Evolutionary conservation across 2,797 vertebrate species (phyloP).

Genomic region (Knipowitschia caucasica): DNA sequence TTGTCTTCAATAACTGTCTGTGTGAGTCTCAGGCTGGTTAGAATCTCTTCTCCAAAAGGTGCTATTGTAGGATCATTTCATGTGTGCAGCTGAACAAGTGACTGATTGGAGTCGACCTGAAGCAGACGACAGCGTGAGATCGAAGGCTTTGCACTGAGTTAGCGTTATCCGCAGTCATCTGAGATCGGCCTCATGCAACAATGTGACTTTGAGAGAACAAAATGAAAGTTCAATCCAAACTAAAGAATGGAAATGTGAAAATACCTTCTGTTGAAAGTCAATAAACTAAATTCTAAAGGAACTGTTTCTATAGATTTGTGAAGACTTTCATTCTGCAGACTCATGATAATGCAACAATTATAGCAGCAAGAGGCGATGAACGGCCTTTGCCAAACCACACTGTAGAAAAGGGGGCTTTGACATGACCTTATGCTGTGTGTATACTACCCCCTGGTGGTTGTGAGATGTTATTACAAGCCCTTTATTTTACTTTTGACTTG

Average conservation of each 20-base stretch:
- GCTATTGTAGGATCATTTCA: constrained; percentile 70
- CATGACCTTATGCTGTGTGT: too few relatives aligned
- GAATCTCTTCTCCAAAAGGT: constrained; percentile 64
- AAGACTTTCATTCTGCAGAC: constrained; percentile 25
- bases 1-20: constrained; percentile 53
- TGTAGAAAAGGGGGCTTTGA: too few relatives aligned
- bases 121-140: constrained; percentile 49
- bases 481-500: too few relatives aligned
- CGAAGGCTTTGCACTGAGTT: constrained; percentile 40
- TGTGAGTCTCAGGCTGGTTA: constrained; percentile 32
- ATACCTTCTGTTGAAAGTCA: constrained; percentile 57
- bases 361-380: too few relatives aligned
- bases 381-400: too few relatives aligned
- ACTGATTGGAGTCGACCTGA: constrained; percentile 45
- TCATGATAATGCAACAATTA: too few relatives aligned
- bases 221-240: constrained; percentile 42
- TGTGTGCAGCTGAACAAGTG: constrained; percentile 74
- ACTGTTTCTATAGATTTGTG: constrained; percentile 45
- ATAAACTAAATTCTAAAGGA: constrained; percentile 63
- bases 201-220: constrained; percentile 43
- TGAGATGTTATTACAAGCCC: too few relatives aligned
- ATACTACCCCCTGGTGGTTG: too few relatives aligned
- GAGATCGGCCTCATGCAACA: constrained; percentile 33
- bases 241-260: constrained; percentile 56
- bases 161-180: constrained; percentile 36